Conservation (phyloP, 1,140 invertebrate genomes). For the Teleopsis dalmanni region DNA sequence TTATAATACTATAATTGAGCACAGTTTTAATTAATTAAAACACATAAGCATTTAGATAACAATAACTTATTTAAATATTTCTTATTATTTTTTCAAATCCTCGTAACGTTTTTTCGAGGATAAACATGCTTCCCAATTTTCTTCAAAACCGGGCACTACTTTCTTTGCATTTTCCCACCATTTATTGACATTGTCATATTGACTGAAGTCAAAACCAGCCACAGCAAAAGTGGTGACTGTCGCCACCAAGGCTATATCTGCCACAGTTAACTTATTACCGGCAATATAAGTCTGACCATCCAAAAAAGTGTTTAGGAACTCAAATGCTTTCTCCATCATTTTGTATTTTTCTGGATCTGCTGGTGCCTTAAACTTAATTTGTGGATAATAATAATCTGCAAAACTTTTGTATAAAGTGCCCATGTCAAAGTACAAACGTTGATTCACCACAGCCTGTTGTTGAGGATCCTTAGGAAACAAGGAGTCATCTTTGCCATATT, state of each 20-base stretch:
- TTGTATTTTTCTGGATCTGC: slow-evolving; percentile 57
- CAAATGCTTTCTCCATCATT: slow-evolving; percentile 55
- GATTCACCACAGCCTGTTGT: slow-evolving; percentile 61
- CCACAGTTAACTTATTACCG: slow-evolving; percentile 62
- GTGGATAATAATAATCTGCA: slow-evolving; percentile 60
- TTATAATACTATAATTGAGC: too few species aligned
- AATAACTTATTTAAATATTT: too few species aligned
- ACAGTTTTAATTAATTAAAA: too few species aligned
- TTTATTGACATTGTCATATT: slow-evolving; percentile 58
- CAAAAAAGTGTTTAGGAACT: slow-evolving; percentile 60
- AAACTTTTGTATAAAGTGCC: slow-evolving; percentile 59
- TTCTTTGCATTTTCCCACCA: slow-evolving; percentile 65
- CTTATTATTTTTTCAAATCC: too few species aligned
- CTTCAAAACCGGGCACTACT: slow-evolving; percentile 63
- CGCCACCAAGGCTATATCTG: slow-evolving; percentile 57
- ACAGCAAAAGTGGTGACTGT: slow-evolving; percentile 60
- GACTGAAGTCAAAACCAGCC: slow-evolving; percentile 56
- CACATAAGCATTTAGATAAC: too few species aligned
- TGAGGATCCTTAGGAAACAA: slow-evolving; percentile 63
- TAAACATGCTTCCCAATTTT: slow-evolving; percentile 54
- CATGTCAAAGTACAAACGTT: slow-evolving; percentile 66
- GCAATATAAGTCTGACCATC: slow-evolving; percentile 57
- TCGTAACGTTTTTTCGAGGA: slow-evolving; percentile 49
- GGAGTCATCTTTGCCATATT: slow-evolving; percentile 60
- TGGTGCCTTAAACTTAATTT: slow-evolving; percentile 56